Evolutionary conservation across 2,888 invertebrate genomes (phyloP).

Genomic region (Cartodere bifasciata): DNA sequence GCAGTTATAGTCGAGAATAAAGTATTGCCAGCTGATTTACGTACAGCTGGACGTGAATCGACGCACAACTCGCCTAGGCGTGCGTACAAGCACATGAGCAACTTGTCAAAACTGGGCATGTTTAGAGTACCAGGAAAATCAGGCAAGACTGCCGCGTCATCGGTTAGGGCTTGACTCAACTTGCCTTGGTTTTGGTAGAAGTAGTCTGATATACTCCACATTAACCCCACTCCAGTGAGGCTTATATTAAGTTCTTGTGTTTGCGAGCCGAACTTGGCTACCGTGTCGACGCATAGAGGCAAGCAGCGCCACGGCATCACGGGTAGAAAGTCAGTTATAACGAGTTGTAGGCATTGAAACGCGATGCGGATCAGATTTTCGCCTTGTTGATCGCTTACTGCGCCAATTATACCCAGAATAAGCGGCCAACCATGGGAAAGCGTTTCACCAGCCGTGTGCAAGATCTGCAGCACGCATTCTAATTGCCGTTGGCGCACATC

Average conservation of each 20-base stretch:
- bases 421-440: constrained; percentile 92
- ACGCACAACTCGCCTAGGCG: constrained; percentile 84
- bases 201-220: constrained; percentile 91
- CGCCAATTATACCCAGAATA: constrained; percentile 89
- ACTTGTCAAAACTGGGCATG: constrained; percentile 78
- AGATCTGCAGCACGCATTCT: constrained; percentile 83
- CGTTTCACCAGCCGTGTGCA: constrained; percentile 87
- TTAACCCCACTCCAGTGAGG: constrained; percentile 88
- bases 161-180: constrained; percentile 57
- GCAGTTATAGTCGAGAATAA: constrained; percentile 95
- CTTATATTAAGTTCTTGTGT: constrained; percentile 95
- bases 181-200: constrained; percentile 90
- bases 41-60: constrained; percentile 87
- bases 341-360: constrained; percentile 90
- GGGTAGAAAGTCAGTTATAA: constrained; percentile 87
- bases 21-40: constrained; percentile 95
- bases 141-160: constrained; percentile 64
- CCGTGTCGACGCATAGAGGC: constrained; percentile 80
- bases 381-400: constrained; percentile 84
- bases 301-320: constrained; percentile 88
- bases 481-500: constrained; percentile 92
- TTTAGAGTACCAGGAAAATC: constrained; percentile 74
- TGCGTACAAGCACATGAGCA: constrained; percentile 94
- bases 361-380: constrained; percentile 87
- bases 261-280: constrained; percentile 92